Percentiles rank a stretch among this genome's conserved stretches.
These are phyloP conservation scores for Porites evermanni DNA, from an alignment of 92 coral and sea anemone species.

Conservation along the genomic window DNA sequence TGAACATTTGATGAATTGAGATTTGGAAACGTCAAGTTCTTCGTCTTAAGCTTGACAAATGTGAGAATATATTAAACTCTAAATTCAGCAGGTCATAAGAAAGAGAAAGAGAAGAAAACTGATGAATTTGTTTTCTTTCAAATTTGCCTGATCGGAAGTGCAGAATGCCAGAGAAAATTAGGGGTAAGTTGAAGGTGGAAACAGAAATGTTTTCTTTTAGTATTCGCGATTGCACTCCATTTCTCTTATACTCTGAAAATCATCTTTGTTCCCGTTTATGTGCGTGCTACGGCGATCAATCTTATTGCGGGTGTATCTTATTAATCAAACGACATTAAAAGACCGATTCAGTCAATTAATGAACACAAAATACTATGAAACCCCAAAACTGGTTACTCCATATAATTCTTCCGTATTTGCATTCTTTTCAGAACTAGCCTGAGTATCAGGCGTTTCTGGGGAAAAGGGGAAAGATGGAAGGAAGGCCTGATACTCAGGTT, in stretches of 20 bases:
- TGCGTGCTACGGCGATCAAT: background rate
- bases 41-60: slow-evolving; percentile 27
- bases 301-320: background rate
- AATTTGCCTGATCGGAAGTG: too few species aligned
- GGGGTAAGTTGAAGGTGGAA: background rate
- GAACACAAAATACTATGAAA: slow-evolving; percentile 5
- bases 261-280: background rate
- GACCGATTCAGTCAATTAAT: background rate
- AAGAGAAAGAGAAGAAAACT: background rate
- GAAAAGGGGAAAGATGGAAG: too few species aligned
- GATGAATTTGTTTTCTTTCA: background rate
- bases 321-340: background rate
- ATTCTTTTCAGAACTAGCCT: background rate
- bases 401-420: background rate
- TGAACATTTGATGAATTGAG: slow-evolving; percentile 31
- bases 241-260: background rate
- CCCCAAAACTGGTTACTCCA: background rate
- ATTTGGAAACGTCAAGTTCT: slow-evolving; percentile 11
- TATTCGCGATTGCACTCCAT: background rate
- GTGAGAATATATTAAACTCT: slow-evolving; percentile 18
- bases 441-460: too few species aligned
- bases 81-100: background rate
- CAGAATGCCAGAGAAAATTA: too few species aligned
- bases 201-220: background rate
- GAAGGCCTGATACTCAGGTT: background rate